These are phyloP conservation scores for Triplophysa tibetana DNA, from an alignment of 2,113 vertebrate species.

Conservation along the genomic window DNA sequence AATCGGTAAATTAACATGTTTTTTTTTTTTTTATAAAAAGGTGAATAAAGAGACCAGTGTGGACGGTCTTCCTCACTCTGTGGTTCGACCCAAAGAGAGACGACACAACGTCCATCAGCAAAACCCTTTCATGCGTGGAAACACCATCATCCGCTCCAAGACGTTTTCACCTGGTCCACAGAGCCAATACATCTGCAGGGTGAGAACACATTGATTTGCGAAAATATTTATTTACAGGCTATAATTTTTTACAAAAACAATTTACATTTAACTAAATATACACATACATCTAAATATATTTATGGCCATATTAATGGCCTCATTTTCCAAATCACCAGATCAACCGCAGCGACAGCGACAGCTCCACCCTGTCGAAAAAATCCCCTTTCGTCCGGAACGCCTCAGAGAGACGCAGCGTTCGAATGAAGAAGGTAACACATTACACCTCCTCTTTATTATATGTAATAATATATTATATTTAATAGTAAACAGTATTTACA, in stretches of 20 bases:
- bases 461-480: background rate
- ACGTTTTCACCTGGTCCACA: slow-evolving; percentile 97
- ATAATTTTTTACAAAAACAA: too few relatives aligned
- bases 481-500: background rate
- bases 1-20: background rate
- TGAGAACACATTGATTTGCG: slow-evolving; percentile 67
- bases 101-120: slow-evolving; percentile 77
- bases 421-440: slow-evolving; percentile 88
- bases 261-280: too few relatives aligned
- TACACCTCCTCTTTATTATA: too few relatives aligned
- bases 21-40: background rate
- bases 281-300: too few relatives aligned
- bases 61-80: slow-evolving; percentile 72
- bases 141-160: slow-evolving; percentile 97
- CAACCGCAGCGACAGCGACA: slow-evolving; percentile 97
- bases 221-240: background rate
- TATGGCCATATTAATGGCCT: too few relatives aligned
- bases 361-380: slow-evolving; percentile 94
- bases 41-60: slow-evolving; percentile 91
- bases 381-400: slow-evolving; percentile 93
- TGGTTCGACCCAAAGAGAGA: slow-evolving; percentile 92
- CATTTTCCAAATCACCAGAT: slow-evolving; percentile 73
- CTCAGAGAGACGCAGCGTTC: slow-evolving; percentile 89
- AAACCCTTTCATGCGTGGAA: slow-evolving; percentile 86
- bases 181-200: slow-evolving; percentile 96